Evolutionary conservation across 2,797 vertebrate species (phyloP), one percentile per base, ranked within the genome.

Genomic region (Gouania willdenowi): DNA sequence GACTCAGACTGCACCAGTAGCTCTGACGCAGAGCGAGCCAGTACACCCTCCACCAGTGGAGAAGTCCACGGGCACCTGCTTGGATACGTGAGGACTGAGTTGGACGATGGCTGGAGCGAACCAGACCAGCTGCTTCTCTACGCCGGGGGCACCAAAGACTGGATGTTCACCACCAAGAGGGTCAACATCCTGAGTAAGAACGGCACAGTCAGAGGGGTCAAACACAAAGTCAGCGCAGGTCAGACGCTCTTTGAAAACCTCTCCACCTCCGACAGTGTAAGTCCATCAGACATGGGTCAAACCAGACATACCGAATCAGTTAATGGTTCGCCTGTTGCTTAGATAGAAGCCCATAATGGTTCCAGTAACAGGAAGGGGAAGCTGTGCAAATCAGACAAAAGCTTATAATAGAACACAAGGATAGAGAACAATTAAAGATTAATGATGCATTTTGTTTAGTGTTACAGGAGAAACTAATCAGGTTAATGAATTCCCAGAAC

Each of bases 141-240:
- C 2, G 92, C 92, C 0, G 91, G 94, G 46, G 90, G 90, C 33
- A 70, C 90, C 26, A 93, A 90, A 26, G 92, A 94, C 79, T 89
- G 85, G 66, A 72, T 79, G 4, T 93, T 95, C 78, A 90, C 88
- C 37, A 91, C 89, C 30, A 97, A 92, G 70, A 79, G 93, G 69
- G 89, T 99, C 81, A 95, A 98, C 80, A 99, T 99, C 66, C 87
- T 97, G 51, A 99, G 97, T 80, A 98, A 97, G 83, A 99, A 99
- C 0, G 95, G 97, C 28, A 98, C 96, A 2, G 92, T 99, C 25
- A 88, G 97, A 58, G 97, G 97, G 18, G 93, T 99, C 63, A 97
- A 94, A 67, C 90, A 98, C 67, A 99, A 99, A 92, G 97, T 99
- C 84, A 96, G 92, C 5, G 94, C 95, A 4, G 95, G 94, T 27